phyloP scores from a whole-genome alignment of 2,113 vertebrate genomes.

The Burhinus bistriatus region DNA sequence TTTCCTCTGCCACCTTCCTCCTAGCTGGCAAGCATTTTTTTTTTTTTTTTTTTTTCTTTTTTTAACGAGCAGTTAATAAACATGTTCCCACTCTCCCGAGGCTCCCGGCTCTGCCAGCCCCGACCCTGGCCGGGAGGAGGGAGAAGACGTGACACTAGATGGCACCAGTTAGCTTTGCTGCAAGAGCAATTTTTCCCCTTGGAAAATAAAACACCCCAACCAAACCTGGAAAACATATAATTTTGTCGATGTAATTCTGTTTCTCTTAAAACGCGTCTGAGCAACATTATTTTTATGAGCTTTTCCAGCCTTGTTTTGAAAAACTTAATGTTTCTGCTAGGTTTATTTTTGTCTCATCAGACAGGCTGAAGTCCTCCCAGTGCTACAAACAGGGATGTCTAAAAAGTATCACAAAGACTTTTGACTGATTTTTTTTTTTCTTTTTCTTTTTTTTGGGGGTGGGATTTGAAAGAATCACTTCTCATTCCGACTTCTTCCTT shows the following conservation, averaged over 20 bases:
- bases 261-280: slow-evolving; percentile 59
- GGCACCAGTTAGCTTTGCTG: slow-evolving; percentile 24
- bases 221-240: slow-evolving; percentile 69
- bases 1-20: slow-evolving; percentile 25
- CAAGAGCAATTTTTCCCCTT: background rate
- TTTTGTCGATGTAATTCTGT: slow-evolving; percentile 58
- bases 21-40: background rate
- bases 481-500: slow-evolving; percentile 61
- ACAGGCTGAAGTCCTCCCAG: slow-evolving; percentile 1
- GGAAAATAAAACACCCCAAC: slow-evolving; percentile 64
- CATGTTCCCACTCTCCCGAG: background rate
- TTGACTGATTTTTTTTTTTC: background rate
- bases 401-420: slow-evolving; percentile 1
- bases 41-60: background rate
- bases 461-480: slow-evolving; percentile 49
- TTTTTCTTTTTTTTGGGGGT: background rate
- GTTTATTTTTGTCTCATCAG: slow-evolving; percentile 54
- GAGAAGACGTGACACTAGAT: background rate
- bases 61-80: background rate
- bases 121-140: background rate
- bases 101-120: background rate
- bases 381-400: background rate
- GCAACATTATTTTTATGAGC: slow-evolving; percentile 63
- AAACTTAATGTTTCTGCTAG: slow-evolving; percentile 50
- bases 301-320: slow-evolving; percentile 61